phyloP scores from a whole-genome alignment of 2,888 invertebrate species.

The Steromphala cineraria region DNA sequence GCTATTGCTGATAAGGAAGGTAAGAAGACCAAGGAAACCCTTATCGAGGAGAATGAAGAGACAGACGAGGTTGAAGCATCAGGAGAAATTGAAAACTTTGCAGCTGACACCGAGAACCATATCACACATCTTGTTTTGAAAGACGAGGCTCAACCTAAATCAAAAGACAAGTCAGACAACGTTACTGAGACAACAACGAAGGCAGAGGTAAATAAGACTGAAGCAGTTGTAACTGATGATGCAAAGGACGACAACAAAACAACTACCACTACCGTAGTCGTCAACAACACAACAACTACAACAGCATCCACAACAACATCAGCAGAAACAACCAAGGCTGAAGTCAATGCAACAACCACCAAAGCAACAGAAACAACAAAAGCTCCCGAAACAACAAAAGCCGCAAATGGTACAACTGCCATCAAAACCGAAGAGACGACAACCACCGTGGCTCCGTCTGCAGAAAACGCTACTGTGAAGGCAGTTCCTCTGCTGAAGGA shows the following conservation, averaged over 20 bases:
- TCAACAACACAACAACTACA: background rate
- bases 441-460: background rate
- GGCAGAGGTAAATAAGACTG: background rate
- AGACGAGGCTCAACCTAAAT: background rate
- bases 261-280: background rate
- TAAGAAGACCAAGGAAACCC: background rate
- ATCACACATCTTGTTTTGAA: constrained; percentile 17
- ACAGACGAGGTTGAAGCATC: constrained; percentile 12
- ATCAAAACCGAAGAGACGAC: background rate
- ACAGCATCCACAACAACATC: background rate
- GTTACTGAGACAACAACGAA: background rate
- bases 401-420: background rate
- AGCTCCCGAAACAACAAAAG: background rate
- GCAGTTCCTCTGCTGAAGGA: background rate
- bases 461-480: background rate
- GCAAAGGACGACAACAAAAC: background rate
- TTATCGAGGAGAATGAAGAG: background rate
- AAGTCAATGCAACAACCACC: background rate
- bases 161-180: background rate
- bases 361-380: background rate
- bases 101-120: background rate
- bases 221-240: background rate
- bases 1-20: background rate
- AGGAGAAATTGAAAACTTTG: background rate
- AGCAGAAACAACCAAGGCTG: background rate